Evolutionary conservation across 2,888 invertebrate genomes (phyloP).

Genomic region (Timandra comae): DNA sequence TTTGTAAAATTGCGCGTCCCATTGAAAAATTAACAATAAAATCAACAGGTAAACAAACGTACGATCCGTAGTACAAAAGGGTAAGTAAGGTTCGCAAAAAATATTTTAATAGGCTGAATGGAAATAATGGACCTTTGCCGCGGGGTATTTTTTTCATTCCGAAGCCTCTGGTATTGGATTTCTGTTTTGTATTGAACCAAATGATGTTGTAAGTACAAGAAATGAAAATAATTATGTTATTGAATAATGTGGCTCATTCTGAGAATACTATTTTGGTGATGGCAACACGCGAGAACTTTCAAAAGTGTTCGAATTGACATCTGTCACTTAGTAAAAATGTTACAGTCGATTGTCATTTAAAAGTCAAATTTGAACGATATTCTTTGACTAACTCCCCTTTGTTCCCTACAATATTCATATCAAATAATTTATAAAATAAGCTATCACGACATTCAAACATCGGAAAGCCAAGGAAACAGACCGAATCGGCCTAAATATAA

Average conservation of each 20-base stretch:
- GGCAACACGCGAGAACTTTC: conserved; percentile 5
- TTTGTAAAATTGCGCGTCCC: conserved; percentile 4
- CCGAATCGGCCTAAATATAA: conserved; percentile 64
- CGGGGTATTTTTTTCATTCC: conserved; percentile 5
- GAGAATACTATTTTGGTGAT: no score
- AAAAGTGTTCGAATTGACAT: no score
- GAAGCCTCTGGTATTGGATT: conserved; percentile 15
- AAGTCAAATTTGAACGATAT: no score
- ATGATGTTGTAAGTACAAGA: no score
- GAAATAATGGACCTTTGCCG: conserved; percentile 12
- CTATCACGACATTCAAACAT: conserved; percentile 38
- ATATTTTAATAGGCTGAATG: conserved; percentile 8
- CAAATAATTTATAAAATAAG: conserved; percentile 18
- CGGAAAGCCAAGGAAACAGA: conserved; percentile 47
- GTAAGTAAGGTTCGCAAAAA: conserved; percentile 21
- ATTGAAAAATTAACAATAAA: conserved; percentile 3
- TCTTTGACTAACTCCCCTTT: no score
- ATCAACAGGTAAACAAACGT: conserved; percentile 10
- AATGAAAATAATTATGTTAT: no score
- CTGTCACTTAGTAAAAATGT: no score
- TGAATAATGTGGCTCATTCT: no score
- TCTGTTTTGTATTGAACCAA: no score
- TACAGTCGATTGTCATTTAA: no score
- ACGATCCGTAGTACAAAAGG: conserved; percentile 1
- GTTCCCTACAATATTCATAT: no score